phyloP scores from a whole-genome alignment of 2,113 vertebrate genomes.

The Gadus macrocephalus region DNA sequence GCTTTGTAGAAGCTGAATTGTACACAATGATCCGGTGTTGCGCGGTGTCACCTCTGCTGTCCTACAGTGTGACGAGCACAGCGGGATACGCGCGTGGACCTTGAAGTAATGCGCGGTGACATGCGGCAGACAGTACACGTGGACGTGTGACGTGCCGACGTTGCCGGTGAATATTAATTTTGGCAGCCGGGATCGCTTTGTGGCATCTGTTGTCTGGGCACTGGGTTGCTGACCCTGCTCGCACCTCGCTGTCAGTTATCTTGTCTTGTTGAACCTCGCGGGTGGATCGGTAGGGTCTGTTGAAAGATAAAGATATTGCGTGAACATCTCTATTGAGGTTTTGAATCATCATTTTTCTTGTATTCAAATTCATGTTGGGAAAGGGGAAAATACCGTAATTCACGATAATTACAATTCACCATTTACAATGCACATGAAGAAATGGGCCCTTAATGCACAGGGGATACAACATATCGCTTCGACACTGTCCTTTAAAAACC shows the following conservation, averaged over 20 bases:
- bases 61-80: background rate
- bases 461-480: too few relatives aligned
- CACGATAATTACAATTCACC: too few relatives aligned
- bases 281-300: background rate
- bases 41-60: background rate
- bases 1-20: background rate
- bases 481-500: too few relatives aligned
- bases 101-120: background rate
- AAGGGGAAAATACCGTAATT: too few relatives aligned
- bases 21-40: background rate
- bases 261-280: background rate
- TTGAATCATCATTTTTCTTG: too few relatives aligned
- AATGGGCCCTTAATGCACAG: too few relatives aligned
- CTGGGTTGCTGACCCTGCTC: background rate
- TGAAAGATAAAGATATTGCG: too few relatives aligned
- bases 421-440: too few relatives aligned
- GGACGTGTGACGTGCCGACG: background rate
- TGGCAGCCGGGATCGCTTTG: background rate
- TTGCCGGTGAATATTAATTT: background rate
- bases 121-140: background rate
- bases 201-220: background rate
- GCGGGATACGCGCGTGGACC: background rate
- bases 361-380: too few relatives aligned
- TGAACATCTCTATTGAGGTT: too few relatives aligned
- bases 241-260: background rate